Conservation (phyloP, 2,113 vertebrate genomes). For the Grammomys dolichurus region DNA sequence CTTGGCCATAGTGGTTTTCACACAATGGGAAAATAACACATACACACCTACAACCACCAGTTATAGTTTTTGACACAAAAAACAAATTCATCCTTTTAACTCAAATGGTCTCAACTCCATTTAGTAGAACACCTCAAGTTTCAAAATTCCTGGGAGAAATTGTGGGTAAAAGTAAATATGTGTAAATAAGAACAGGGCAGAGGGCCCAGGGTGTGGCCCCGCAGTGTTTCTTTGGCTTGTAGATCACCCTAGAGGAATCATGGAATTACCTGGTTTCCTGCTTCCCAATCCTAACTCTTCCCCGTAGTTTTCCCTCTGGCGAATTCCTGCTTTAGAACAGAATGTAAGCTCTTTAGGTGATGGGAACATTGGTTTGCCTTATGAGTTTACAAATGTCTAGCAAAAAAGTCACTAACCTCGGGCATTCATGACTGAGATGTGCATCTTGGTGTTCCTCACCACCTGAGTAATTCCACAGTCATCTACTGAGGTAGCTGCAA, state of each 20-base stretch:
- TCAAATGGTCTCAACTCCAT: not conserved
- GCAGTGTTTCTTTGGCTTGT: not conserved
- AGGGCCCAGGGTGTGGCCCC: not conserved
- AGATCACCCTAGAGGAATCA: not conserved
- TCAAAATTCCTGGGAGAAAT: slow-evolving; percentile 13
- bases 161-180: not conserved
- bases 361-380: not conserved
- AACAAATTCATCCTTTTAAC: not conserved
- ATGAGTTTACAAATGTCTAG: not conserved
- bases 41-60: not conserved
- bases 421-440: not conserved
- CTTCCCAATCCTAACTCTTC: not conserved
- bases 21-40: not conserved
- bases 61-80: not conserved
- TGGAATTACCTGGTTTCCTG: not conserved
- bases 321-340: not conserved
- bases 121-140: slow-evolving; percentile 1
- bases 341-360: not conserved
- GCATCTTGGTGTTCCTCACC: not conserved
- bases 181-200: not conserved
- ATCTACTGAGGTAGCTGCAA: not conserved
- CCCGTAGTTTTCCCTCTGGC: not conserved
- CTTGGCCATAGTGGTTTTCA: not conserved
- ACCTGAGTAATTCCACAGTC: not conserved
- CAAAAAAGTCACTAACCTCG: not conserved